phyloP scores from a whole-genome alignment of 2,797 vertebrate genomes.

The Protosalanx chinensis region DNA sequence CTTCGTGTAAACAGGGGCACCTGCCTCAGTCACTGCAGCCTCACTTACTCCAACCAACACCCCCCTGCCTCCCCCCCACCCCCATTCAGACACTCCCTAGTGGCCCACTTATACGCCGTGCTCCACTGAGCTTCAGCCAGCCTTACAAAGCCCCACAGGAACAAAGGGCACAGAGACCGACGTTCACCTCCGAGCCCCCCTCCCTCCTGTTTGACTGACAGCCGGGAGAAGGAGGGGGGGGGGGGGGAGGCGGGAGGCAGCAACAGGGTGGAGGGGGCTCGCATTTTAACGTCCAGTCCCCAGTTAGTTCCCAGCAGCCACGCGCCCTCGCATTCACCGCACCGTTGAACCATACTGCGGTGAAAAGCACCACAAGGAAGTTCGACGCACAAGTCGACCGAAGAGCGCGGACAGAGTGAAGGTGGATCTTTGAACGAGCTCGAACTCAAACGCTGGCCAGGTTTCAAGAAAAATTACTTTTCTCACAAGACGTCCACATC shows the following conservation, averaged over 20 bases:
- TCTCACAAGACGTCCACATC: too few relatives aligned
- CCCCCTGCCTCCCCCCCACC: conserved; percentile 47
- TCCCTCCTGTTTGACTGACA: conserved; percentile 32
- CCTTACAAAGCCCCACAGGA: conserved; percentile 72
- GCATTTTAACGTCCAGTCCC: not conserved
- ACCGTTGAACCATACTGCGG: too few relatives aligned
- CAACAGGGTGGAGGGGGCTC: not conserved
- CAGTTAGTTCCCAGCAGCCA: not conserved
- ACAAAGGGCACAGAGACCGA: conserved; percentile 76
- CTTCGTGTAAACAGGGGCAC: conserved; percentile 77
- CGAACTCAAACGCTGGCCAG: too few relatives aligned
- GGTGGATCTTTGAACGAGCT: too few relatives aligned
- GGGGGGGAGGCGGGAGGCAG: not conserved
- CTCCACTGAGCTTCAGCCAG: conserved; percentile 73
- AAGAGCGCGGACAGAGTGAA: too few relatives aligned
- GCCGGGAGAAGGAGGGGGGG: not conserved
- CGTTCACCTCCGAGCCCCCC: conserved; percentile 44
- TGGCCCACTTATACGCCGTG: conserved; percentile 80
- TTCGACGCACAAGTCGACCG: too few relatives aligned
- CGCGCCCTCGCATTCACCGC: too few relatives aligned
- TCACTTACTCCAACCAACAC: not conserved
- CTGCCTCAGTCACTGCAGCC: conserved; percentile 57
- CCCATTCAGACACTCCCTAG: conserved; percentile 76
- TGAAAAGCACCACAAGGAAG: too few relatives aligned
- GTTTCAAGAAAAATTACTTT: too few relatives aligned